A percentile compares a stretch with the other conserved stretches of the same genome.
Evolutionary conservation across 2,797 vertebrate species (phyloP).

Genomic region (Sebastes wilsoni): DNA sequence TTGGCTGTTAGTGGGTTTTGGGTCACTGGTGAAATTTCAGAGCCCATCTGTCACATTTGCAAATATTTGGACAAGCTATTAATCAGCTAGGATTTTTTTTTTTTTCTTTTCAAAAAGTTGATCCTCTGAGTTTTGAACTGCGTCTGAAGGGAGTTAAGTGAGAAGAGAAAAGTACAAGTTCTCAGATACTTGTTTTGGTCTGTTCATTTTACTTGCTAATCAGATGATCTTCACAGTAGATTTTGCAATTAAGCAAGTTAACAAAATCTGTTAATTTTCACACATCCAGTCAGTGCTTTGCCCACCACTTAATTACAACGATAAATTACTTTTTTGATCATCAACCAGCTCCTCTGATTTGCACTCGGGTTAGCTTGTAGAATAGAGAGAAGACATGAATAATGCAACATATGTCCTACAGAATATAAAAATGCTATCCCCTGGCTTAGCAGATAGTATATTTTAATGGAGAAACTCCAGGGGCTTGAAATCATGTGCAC

Average conservation of each 20-base stretch:
- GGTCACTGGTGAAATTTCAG: neutral
- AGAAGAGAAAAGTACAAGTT: neutral
- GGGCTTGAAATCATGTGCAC: slow-evolving; percentile 7
- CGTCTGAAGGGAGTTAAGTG: neutral
- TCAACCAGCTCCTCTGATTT: slow-evolving; percentile 34
- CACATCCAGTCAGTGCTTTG: neutral
- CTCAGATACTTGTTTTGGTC: neutral
- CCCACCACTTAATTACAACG: slow-evolving; percentile 22
- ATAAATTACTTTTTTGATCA: slow-evolving; percentile 44
- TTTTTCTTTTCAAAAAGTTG: neutral
- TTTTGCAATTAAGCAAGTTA: slow-evolving; percentile 11
- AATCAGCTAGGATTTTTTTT: neutral
- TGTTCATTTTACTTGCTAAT: slow-evolving; percentile 25
- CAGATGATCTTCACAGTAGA: slow-evolving; percentile 10
- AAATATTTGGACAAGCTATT: neutral
- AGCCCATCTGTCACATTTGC: neutral
- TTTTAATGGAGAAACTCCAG: slow-evolving; percentile 22
- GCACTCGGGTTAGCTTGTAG: slow-evolving; percentile 23
- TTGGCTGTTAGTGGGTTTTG: neutral
- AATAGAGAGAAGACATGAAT: slow-evolving; percentile 40
- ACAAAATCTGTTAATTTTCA: slow-evolving; percentile 6
- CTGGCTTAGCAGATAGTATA: slow-evolving; percentile 28
- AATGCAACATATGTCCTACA: slow-evolving; percentile 38
- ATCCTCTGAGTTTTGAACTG: neutral
- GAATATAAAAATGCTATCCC: slow-evolving; percentile 37